Conservation (phyloP, 2,797 vertebrate species). For the Lophius americanus region DNA sequence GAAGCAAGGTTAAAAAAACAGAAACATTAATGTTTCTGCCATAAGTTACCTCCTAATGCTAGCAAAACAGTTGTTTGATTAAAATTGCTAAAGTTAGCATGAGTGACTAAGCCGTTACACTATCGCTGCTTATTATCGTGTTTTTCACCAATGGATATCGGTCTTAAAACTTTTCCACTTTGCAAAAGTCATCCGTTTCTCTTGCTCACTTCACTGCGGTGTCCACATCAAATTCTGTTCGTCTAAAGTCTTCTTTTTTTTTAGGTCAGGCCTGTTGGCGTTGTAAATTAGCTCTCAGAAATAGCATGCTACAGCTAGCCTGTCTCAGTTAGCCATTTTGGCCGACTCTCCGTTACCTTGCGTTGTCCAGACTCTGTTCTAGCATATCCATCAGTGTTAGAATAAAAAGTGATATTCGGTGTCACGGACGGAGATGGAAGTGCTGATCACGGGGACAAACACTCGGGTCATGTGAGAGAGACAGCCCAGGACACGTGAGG, state of each 20-base stretch:
- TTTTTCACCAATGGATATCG: not conserved
- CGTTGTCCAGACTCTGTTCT: constrained; percentile 87
- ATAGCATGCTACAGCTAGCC: constrained; percentile 68
- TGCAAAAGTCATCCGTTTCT: constrained; percentile 1
- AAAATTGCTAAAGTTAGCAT: constrained; percentile 31
- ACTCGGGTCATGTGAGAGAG: constrained; percentile 93
- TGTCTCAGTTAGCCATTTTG: constrained; percentile 68
- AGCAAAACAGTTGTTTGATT: constrained; percentile 33
- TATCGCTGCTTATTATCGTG: constrained; percentile 14
- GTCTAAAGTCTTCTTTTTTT: constrained; percentile 16
- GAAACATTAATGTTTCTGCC: not conserved
- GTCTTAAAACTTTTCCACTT: not conserved
- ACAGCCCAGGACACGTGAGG: constrained; percentile 85
- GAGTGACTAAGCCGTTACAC: constrained; percentile 33
- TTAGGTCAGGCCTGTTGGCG: constrained; percentile 63
- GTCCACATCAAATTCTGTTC: constrained; percentile 23
- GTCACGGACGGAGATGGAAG: constrained; percentile 78
- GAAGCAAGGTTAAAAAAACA: constrained; percentile 2
- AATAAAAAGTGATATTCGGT: constrained; percentile 75
- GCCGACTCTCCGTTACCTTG: constrained; percentile 78
- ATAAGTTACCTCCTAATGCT: constrained; percentile 8
- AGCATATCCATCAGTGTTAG: constrained; percentile 89
- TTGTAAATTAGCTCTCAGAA: constrained; percentile 52
- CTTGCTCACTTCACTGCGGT: constrained; percentile 1
- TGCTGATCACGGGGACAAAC: constrained; percentile 96